These are phyloP conservation scores for Trichoplax adhaerens DNA, from an alignment of 37 sponge, comb jelly and placozoan species.

Conservation along the genomic window DNA sequence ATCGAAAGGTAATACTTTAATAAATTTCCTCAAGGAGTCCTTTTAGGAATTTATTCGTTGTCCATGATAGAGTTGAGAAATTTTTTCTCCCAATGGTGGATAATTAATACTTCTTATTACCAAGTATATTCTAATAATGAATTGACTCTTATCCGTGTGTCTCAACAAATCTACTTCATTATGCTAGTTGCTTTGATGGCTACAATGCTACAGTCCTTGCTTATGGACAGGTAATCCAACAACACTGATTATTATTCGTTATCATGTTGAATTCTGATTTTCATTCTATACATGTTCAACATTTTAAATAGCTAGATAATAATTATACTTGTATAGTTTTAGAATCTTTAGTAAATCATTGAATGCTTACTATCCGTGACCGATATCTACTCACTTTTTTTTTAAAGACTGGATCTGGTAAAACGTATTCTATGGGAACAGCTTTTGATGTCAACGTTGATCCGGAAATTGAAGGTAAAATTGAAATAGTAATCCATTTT, in stretches of 20 bases:
- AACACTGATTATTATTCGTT: no score
- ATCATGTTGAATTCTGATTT: no score
- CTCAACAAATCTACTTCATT: neutral
- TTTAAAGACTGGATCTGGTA: conserved; percentile 84
- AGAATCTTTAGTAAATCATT: neutral
- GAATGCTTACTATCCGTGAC: neutral
- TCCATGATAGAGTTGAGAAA: no score
- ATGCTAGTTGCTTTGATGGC: conserved; percentile 70
- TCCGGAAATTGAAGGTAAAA: conserved; percentile 47
- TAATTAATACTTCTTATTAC: no score
- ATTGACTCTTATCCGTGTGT: neutral
- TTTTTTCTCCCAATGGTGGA: no score
- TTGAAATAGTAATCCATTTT: no score
- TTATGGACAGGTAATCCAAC: conserved; percentile 63
- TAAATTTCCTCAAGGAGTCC: no score
- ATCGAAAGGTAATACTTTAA: conserved; percentile 47
- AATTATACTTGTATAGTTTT: no score
- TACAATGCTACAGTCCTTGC: conserved; percentile 92
- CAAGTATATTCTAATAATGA: no score
- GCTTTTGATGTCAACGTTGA: conserved; percentile 55
- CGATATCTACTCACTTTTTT: neutral
- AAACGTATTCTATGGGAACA: conserved; percentile 97
- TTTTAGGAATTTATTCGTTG: no score
- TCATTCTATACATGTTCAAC: no score
- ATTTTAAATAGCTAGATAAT: no score